These are phyloP conservation scores for Sebastes alutus DNA, from an alignment of 2,797 vertebrate species.

Conservation along the genomic window DNA sequence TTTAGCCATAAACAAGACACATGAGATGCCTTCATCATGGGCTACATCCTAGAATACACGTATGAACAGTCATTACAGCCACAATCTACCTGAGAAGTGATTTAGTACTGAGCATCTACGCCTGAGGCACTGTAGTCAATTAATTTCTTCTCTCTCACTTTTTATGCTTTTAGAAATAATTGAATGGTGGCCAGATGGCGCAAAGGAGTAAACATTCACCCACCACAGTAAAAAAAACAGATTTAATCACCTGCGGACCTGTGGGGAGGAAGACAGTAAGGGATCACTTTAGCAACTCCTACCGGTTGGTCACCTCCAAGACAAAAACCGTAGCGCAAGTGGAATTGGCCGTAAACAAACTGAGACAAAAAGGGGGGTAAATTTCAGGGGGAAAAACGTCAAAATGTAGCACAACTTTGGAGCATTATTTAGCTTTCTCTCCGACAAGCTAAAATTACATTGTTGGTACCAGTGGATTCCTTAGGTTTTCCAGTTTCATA, in stretches of 20 bases:
- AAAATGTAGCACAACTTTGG: too few relatives aligned
- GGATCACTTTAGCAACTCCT: background rate
- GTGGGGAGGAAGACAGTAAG: background rate
- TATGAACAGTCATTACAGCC: background rate
- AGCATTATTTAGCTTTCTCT: too few relatives aligned
- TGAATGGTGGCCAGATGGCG: slow-evolving; percentile 26
- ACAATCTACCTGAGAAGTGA: background rate
- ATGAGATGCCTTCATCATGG: background rate
- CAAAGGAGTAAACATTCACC: slow-evolving; percentile 12
- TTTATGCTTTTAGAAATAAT: slow-evolving; percentile 39
- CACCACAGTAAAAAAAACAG: slow-evolving; percentile 9
- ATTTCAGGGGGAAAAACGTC: background rate
- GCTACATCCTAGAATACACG: background rate
- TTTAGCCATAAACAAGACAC: background rate
- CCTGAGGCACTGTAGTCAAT: background rate
- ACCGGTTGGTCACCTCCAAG: background rate
- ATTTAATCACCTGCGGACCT: slow-evolving; percentile 15
- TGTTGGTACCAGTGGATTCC: too few relatives aligned
- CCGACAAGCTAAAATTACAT: too few relatives aligned
- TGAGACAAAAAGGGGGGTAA: accelerated
- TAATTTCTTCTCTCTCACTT: slow-evolving; percentile 4
- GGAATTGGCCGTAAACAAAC: background rate
- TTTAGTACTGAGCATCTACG: background rate
- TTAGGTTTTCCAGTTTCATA: too few relatives aligned
- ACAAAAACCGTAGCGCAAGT: background rate